phyloP scores from a whole-genome alignment of 2,888 invertebrate genomes.

The Glyphotaelius pellucidus region DNA sequence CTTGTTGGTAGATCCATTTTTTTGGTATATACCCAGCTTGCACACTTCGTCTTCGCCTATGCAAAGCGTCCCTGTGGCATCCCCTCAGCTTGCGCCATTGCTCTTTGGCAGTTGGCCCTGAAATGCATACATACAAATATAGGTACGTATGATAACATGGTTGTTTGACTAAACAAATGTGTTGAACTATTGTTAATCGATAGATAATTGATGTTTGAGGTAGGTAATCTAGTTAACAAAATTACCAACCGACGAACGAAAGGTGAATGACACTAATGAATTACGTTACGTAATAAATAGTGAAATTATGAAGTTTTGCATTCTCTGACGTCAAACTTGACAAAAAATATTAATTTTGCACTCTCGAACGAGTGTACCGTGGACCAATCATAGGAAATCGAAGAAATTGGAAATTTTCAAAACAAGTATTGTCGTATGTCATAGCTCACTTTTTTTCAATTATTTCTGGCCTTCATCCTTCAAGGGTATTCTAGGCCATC shows the following conservation, averaged over 20 bases:
- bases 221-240: too few relatives aligned
- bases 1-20: not conserved
- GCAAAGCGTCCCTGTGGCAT: not conserved
- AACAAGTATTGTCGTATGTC: not conserved
- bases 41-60: not conserved
- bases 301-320: not conserved
- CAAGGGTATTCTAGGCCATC: too few relatives aligned
- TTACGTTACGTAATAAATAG: not conserved
- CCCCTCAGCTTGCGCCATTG: not conserved
- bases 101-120: not conserved
- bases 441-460: too few relatives aligned
- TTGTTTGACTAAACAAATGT: not conserved
- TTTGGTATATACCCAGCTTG: not conserved
- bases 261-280: not conserved
- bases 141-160: not conserved
- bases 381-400: too few relatives aligned
- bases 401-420: not conserved
- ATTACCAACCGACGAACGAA: not conserved
- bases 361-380: not conserved
- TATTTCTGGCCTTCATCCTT: too few relatives aligned
- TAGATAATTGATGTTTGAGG: too few relatives aligned
- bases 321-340: not conserved
- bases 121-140: not conserved
- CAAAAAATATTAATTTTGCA: not conserved
- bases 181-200: too few relatives aligned